Conservation (phyloP, 2,113 vertebrate species). For the human region DNA sequence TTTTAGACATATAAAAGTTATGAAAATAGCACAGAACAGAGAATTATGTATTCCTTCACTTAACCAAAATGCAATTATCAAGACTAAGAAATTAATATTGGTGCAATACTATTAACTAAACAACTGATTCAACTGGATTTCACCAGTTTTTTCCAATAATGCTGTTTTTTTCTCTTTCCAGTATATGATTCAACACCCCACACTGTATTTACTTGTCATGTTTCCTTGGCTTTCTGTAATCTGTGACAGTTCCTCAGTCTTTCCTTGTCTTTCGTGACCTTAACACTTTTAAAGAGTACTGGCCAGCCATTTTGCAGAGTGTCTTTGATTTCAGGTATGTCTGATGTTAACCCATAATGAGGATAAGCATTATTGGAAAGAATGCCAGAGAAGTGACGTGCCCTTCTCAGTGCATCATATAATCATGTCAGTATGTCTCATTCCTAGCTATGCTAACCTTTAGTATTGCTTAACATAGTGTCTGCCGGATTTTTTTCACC, state of each 20-base stretch:
- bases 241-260: background rate
- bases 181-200: background rate
- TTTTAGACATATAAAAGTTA: background rate
- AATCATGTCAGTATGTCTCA: background rate
- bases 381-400: background rate
- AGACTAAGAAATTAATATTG: background rate
- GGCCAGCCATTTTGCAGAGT: background rate
- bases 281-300: background rate
- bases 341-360: background rate
- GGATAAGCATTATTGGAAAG: background rate
- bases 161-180: background rate
- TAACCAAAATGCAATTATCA: background rate
- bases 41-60: background rate
- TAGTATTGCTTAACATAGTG: background rate
- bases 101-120: background rate
- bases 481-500: background rate
- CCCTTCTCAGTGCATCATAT: background rate
- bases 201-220: background rate
- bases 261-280: background rate
- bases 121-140: background rate
- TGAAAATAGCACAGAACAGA: background rate
- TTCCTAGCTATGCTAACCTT: background rate
- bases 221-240: background rate
- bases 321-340: background rate
- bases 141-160: background rate